Evolutionary conservation across 2,113 vertebrate species (phyloP).

Genomic region (Steatornis caripensis): DNA sequence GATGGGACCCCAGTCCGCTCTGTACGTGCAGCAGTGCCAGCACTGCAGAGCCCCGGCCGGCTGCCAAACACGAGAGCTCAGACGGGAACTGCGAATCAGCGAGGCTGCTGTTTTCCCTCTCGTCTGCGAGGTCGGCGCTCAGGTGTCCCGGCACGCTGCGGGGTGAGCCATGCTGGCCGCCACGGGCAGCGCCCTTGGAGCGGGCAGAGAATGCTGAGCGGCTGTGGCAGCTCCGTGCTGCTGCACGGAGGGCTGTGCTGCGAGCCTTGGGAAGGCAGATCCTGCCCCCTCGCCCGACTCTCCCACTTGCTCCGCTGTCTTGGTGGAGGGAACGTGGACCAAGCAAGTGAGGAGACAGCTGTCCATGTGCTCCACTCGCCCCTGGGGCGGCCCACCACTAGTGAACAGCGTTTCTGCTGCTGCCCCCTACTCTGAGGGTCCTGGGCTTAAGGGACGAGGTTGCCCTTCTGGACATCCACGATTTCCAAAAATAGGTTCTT

Average conservation of each 20-base stretch:
- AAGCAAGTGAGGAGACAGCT: not conserved
- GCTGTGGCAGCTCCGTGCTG: fast-evolving
- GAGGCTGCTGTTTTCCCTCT: too few species aligned
- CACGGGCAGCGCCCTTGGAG: too few species aligned
- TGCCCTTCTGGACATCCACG: not conserved
- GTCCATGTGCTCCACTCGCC: fast-evolving
- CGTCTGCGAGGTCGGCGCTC: fast-evolving
- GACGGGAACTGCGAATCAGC: fast-evolving
- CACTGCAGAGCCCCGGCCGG: fast-evolving
- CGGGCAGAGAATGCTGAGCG: fast-evolving
- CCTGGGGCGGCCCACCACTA: too few species aligned
- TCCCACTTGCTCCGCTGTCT: not conserved
- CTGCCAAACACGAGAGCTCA: not conserved
- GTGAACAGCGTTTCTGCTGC: not conserved
- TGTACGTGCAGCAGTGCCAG: fast-evolving
- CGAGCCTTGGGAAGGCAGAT: not conserved
- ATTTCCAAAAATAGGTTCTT: not conserved
- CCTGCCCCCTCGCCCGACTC: fast-evolving
- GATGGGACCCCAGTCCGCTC: fast-evolving
- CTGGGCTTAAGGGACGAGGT: not conserved
- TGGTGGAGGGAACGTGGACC: not conserved
- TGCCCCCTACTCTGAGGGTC: not conserved
- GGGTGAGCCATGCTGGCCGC: fast-evolving
- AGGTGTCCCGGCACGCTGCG: fast-evolving
- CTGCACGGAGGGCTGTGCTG: too few species aligned